Evolutionary conservation across 37 sponge, comb jelly and placozoan species (phyloP).

Genomic region (Petrosia ficiformis): DNA sequence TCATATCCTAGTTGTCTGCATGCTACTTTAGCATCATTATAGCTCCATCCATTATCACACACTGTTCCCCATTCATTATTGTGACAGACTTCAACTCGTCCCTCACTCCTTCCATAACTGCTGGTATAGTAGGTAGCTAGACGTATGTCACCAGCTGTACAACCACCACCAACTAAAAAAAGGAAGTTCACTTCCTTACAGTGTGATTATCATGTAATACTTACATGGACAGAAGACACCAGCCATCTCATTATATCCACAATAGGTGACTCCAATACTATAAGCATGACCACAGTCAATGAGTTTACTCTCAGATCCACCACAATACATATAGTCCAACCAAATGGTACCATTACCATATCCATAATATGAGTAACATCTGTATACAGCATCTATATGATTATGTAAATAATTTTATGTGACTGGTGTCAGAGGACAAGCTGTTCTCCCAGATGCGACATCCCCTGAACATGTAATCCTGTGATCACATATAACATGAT

Average conservation of each 20-base stretch:
- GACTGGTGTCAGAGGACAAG: too few species aligned
- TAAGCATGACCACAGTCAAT: not conserved
- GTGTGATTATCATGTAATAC: not conserved
- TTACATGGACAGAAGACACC: not conserved
- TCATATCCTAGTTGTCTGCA: not conserved
- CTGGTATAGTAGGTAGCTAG: not conserved
- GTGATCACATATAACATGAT: too few species aligned
- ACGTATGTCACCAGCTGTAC: not conserved
- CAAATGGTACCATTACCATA: not conserved
- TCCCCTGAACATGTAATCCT: too few species aligned
- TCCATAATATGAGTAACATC: not conserved
- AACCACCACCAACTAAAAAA: not conserved
- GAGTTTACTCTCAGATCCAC: not conserved
- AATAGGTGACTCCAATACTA: not conserved
- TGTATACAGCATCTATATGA: too few species aligned
- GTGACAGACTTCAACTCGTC: not conserved
- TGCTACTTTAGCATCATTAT: not conserved
- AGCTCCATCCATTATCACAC: not conserved
- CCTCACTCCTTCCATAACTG: conserved; percentile 2
- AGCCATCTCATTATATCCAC: not conserved
- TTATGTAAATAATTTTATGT: too few species aligned
- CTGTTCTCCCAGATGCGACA: too few species aligned
- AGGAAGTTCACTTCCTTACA: not conserved
- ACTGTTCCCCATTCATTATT: not conserved
- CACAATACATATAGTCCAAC: not conserved